phyloP scores from a whole-genome alignment of 2,797 vertebrate genomes.

The Peromyscus nudipes region DNA sequence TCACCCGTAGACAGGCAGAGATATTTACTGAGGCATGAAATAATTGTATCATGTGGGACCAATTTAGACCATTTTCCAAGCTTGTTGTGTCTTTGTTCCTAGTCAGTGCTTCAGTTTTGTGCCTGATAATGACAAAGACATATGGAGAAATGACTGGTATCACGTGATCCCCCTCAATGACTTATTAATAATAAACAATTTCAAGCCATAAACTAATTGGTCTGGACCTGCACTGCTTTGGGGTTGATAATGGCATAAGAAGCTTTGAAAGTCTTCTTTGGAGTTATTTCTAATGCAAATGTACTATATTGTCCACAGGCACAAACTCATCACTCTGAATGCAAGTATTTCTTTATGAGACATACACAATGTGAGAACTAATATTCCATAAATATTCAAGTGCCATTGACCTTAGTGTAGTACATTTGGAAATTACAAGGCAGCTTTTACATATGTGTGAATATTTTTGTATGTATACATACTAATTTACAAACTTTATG shows the following conservation, averaged over 20 bases:
- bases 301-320: not conserved
- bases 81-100: not conserved
- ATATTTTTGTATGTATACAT: not conserved
- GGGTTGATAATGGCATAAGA: not conserved
- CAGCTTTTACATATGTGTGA: not conserved
- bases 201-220: not conserved
- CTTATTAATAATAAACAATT: not conserved
- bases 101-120: not conserved
- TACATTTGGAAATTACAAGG: not conserved
- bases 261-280: not conserved
- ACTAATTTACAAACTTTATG: not conserved
- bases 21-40: not conserved
- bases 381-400: not conserved
- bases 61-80: not conserved
- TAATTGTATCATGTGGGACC: not conserved
- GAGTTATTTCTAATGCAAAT: not conserved
- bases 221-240: not conserved
- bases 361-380: not conserved
- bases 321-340: not conserved
- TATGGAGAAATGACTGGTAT: not conserved
- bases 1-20: not conserved
- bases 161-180: rapidly evolving
- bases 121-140: not conserved
- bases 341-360: not conserved
- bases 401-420: not conserved